A percentile compares a stretch with the other conserved stretches of the same genome.
These are phyloP conservation scores for Ctenicera cuprea DNA, from an alignment of 2,888 invertebrate species.

Conservation along the genomic window DNA sequence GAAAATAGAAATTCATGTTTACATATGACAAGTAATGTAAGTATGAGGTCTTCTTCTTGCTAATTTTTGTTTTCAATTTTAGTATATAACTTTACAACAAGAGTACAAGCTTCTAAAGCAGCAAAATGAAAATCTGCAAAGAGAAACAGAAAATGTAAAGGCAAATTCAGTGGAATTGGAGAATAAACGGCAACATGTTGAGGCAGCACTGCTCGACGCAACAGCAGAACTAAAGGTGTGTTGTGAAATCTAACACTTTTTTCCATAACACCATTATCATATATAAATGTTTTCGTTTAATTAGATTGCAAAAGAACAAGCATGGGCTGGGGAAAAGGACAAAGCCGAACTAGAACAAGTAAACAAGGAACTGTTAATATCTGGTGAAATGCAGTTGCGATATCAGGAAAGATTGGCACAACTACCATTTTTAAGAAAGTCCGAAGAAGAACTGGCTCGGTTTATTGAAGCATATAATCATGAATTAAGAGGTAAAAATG, in stretches of 20 bases:
- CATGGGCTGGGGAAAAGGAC: constrained; percentile 72
- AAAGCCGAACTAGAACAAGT: constrained; percentile 74
- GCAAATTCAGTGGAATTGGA: constrained; percentile 69
- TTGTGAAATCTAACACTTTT: background rate
- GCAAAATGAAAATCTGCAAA: constrained; percentile 73
- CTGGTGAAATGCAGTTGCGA: constrained; percentile 76
- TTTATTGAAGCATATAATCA: constrained; percentile 73
- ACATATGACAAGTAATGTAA: too few relatives aligned
- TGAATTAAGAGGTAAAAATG: constrained; percentile 71
- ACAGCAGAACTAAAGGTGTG: constrained; percentile 68
- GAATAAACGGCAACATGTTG: constrained; percentile 73
- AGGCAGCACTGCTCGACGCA: constrained; percentile 68
- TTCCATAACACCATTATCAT: too few relatives aligned
- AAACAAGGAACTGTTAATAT: constrained; percentile 75
- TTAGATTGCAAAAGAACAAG: constrained; percentile 70
- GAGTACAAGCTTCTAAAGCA: constrained; percentile 73
- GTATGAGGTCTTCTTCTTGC: too few relatives aligned
- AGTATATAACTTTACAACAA: constrained; percentile 76
- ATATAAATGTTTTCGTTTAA: too few relatives aligned
- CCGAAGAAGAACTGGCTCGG: constrained; percentile 72
- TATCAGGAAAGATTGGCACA: constrained; percentile 75
- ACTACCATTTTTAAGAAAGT: constrained; percentile 70
- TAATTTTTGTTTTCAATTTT: constrained; percentile 52
- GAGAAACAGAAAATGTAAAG: constrained; percentile 70
- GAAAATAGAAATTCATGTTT: too few relatives aligned